phyloP scores from a whole-genome alignment of 2,888 invertebrate genomes.

The Drosophila eohydei region DNA sequence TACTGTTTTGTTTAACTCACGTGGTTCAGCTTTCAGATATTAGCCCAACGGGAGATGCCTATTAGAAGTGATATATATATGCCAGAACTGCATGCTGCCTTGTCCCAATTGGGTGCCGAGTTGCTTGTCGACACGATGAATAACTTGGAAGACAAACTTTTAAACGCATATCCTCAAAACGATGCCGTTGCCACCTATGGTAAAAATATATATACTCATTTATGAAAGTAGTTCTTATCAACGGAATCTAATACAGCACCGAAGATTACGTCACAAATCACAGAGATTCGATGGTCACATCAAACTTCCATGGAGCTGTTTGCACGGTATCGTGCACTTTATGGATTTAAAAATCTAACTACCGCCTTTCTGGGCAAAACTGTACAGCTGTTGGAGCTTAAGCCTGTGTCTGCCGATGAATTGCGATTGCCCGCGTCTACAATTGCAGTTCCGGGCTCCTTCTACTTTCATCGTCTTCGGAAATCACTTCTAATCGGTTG shows the following conservation, averaged over 20 bases:
- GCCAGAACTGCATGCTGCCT: conserved; percentile 88
- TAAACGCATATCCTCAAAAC: conserved; percentile 87
- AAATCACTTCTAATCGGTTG: conserved; percentile 89
- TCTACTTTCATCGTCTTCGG: conserved; percentile 87
- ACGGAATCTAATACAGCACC: conserved; percentile 87
- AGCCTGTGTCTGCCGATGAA: conserved; percentile 24
- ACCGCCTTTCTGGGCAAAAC: conserved; percentile 87
- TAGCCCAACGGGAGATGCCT: conserved; percentile 86
- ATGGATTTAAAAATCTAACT: conserved; percentile 87
- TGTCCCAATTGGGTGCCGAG: conserved; percentile 89
- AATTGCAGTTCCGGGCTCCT: conserved; percentile 86
- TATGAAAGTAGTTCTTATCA: not conserved
- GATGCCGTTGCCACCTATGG: conserved; percentile 89
- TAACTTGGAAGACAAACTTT: conserved; percentile 87
- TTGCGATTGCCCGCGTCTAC: not conserved
- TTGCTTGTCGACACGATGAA: conserved; percentile 88
- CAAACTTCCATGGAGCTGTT: conserved; percentile 89
- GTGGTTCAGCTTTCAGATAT: conserved; percentile 67
- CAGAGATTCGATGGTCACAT: conserved; percentile 88
- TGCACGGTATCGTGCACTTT: conserved; percentile 90
- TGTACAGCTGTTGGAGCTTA: conserved; percentile 88
- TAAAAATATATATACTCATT: conserved; percentile 81
- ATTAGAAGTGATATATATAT: conserved; percentile 87
- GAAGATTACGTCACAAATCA: conserved; percentile 88
- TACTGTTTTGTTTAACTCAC: not conserved